phyloP scores from a whole-genome alignment of 2,797 vertebrate species.

The Eospalax fontanierii region DNA sequence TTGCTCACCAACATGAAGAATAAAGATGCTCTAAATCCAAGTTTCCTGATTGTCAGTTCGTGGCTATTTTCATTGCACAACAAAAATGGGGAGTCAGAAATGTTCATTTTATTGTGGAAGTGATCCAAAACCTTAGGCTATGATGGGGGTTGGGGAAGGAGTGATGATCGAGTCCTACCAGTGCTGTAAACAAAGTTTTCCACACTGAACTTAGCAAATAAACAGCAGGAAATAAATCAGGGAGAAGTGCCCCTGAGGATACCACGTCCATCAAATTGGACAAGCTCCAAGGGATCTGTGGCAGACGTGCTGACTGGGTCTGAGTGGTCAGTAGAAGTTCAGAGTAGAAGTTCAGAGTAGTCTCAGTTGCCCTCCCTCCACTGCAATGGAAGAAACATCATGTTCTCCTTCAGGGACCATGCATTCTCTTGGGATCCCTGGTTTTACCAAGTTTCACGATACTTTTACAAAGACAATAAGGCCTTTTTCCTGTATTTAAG shows the following conservation, averaged over 20 bases:
- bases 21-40: conserved; percentile 54
- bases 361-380: neutral
- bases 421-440: neutral
- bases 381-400: conserved; percentile 17
- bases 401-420: conserved; percentile 29
- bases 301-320: neutral
- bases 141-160: neutral
- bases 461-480: conserved; percentile 70
- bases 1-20: neutral
- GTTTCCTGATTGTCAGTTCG: conserved; percentile 51
- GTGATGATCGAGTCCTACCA: neutral
- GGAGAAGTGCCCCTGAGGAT: neutral
- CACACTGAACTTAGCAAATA: conserved; percentile 62
- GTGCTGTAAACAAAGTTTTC: conserved; percentile 45
- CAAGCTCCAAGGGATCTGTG: neutral
- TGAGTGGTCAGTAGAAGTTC: neutral
- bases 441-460: conserved; percentile 59
- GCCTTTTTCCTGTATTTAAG: conserved; percentile 56
- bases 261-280: neutral
- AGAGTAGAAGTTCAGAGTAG: neutral
- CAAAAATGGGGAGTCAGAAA: conserved; percentile 11
- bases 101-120: conserved; percentile 48
- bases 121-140: neutral
- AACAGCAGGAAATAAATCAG: conserved; percentile 53
- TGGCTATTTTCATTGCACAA: conserved; percentile 62